A percentile compares a stretch with the other conserved stretches of the same genome.
These are phyloP conservation scores for Cephus rjabovi DNA, from an alignment of 2,888 invertebrate genomes.

Conservation along the genomic window DNA sequence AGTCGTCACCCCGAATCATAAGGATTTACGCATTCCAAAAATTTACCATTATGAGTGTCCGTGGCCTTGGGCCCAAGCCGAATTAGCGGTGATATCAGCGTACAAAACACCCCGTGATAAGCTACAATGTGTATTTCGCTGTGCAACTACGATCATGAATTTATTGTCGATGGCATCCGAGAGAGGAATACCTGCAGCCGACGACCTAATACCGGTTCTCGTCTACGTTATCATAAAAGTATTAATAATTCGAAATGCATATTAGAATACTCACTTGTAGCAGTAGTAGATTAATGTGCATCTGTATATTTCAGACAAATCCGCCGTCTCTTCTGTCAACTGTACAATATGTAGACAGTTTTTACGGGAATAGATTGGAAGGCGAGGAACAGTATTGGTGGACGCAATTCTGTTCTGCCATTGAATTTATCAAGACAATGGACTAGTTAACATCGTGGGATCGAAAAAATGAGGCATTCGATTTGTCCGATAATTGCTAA, in stretches of 20 bases:
- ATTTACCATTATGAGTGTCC: constrained; percentile 92
- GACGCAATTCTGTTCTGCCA: constrained; percentile 97
- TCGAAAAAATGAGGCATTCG: not conserved
- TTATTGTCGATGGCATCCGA: constrained; percentile 87
- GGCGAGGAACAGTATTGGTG: constrained; percentile 98
- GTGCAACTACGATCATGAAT: constrained; percentile 94
- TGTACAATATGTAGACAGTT: constrained; percentile 94
- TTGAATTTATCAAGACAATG: constrained; percentile 99
- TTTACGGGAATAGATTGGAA: constrained; percentile 83
- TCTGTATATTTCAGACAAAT: constrained; percentile 78
- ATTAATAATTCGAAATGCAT: constrained; percentile 22
- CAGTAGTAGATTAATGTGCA: not conserved
- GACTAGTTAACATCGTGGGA: constrained; percentile 70
- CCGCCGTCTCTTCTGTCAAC: constrained; percentile 94
- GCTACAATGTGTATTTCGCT: constrained; percentile 84
- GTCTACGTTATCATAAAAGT: constrained; percentile 97
- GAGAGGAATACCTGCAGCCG: constrained; percentile 84
- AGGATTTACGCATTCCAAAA: constrained; percentile 84
- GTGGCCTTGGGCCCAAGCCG: constrained; percentile 94
- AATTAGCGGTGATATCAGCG: constrained; percentile 87
- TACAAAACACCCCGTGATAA: constrained; percentile 93
- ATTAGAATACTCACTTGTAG: not conserved
- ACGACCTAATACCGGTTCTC: constrained; percentile 96
- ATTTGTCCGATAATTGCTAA: not conserved
- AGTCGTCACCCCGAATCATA: constrained; percentile 82